Base-by-base conservation (phyloP, 2,113 vertebrate species). In the Nycticorax nycticorax region DNA sequence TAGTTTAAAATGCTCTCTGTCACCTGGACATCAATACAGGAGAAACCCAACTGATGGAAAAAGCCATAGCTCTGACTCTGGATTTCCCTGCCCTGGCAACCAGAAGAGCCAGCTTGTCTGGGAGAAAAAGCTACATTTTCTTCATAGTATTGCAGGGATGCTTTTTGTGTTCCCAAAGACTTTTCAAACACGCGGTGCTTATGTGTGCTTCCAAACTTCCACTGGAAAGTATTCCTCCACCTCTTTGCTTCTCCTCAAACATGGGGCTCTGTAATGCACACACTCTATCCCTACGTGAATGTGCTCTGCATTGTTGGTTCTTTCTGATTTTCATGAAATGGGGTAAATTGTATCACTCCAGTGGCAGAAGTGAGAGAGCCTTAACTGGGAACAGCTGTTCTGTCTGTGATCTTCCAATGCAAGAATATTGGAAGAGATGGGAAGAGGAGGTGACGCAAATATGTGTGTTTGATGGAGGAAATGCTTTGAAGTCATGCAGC, bases 401-500 rank as follows among this genome's bases (percentile, higher is more conserved):
- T 75, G 56, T 75, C 92, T 94, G 68, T 94, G 88, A 94, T 93
- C 95, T 87, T 80, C 39, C 80, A 39, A 73, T 82, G 79, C 71
- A 69, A 88, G 92, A 86, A 82, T 79, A 94, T 76, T 90, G 82
- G 73, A 95, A 88, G 79, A 88, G 92, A 93, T 52, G 74, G 80
- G 63, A 69, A 90, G 67, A 63, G 69, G 53, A 91, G 78, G 74
- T 93, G 89, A 83, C 1, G 48, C 88, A 95, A 93, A 91, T 93
- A 57, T 33, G 27, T 82, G 22, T 76, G 77, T 81, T 84, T 92
- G 81, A 60, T 80, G 89, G 89, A 93, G 83, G 94, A 96, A 92
- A 85, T 67, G 80, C 93, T 95, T 97, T 96, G 97, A 97, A 97
- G 96, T 97, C 85, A 47, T 59, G 48, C 93, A 93, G 89, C 93